A percentile compares a stretch with the other conserved stretches of the same genome.
Evolutionary conservation across 1,140 invertebrate genomes (phyloP).

Genomic region (Drosophila albomicans): DNA sequence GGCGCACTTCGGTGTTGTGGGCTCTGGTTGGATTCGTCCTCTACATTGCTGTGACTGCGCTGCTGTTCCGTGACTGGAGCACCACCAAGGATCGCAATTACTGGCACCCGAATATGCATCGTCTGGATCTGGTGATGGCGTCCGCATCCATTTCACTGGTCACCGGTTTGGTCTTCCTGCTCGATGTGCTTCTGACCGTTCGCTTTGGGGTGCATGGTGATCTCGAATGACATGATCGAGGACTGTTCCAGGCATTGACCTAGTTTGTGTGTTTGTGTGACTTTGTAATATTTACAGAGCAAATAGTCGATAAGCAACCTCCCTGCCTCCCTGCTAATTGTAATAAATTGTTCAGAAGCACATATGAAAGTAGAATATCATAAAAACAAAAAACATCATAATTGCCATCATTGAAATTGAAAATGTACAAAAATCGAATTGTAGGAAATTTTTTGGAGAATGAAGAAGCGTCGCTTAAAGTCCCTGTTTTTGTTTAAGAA

Average conservation of each 20-base stretch:
- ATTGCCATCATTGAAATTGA: conserved; percentile 73
- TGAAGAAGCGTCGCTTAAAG: conserved; percentile 41
- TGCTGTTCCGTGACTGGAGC: conserved; percentile 81
- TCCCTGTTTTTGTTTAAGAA: conserved; percentile 38
- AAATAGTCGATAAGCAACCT: conserved; percentile 54
- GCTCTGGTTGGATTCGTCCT: conserved; percentile 71
- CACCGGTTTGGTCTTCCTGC: conserved; percentile 68
- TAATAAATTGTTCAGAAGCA: conserved; percentile 48
- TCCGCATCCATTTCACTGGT: conserved; percentile 78
- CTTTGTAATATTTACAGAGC: conserved; percentile 77
- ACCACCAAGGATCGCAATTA: conserved; percentile 82
- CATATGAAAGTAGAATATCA: conserved; percentile 39
- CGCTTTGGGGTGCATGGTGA: conserved; percentile 80
- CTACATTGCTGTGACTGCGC: conserved; percentile 67
- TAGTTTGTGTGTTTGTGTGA: conserved; percentile 15
- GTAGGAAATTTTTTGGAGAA: conserved; percentile 29
- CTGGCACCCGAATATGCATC: conserved; percentile 84
- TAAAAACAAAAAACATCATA: conserved; percentile 49
- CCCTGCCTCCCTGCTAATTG: conserved; percentile 52
- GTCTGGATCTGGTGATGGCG: conserved; percentile 80
- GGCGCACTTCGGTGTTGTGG: conserved; percentile 77
- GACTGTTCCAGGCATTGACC: conserved; percentile 36
- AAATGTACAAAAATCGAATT: conserved; percentile 67
- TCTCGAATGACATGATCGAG: conserved; percentile 68
- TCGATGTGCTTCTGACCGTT: conserved; percentile 77